phyloP scores from a whole-genome alignment of 2,797 vertebrate species.

The Danio choprae region DNA sequence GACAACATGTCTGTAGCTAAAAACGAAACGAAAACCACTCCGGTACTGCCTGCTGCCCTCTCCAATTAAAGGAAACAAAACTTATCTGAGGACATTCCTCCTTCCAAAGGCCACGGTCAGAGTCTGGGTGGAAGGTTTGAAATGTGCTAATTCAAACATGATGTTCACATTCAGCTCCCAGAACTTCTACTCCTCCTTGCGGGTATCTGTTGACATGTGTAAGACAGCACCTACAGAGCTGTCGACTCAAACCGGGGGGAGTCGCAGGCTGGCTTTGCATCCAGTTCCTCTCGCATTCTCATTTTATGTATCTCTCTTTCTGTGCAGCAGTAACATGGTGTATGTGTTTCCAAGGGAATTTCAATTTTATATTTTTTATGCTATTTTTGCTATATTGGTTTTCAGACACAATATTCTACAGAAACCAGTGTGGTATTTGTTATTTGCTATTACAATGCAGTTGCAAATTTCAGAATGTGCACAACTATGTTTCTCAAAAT shows the following conservation, averaged over 20 bases:
- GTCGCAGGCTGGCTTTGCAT: not conserved
- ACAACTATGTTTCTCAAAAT: not conserved
- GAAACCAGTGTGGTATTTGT: not conserved
- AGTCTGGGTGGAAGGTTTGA: conserved; percentile 27
- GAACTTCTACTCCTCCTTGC: not conserved
- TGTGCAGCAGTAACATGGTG: not conserved
- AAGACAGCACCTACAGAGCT: conserved; percentile 28
- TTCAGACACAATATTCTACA: not conserved
- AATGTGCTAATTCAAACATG: conserved; percentile 36
- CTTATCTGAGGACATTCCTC: conserved; percentile 4
- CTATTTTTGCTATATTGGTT: not conserved
- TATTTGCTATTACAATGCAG: not conserved
- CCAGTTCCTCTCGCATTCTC: not conserved
- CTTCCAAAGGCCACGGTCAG: conserved; percentile 36
- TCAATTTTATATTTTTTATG: conserved; percentile 1
- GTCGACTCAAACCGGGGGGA: conserved; percentile 9
- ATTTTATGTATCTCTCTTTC: not conserved
- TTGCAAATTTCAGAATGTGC: not conserved
- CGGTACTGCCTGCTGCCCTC: not conserved
- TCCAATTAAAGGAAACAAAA: conserved; percentile 37
- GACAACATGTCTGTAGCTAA: conserved; percentile 5
- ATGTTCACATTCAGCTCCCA: conserved; percentile 31
- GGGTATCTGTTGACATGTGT: conserved; percentile 21
- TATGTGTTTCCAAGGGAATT: not conserved
- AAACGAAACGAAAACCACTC: conserved; percentile 33